Evolutionary conservation across 2,888 invertebrate genomes (phyloP).

Genomic region (Phoronis australis): DNA sequence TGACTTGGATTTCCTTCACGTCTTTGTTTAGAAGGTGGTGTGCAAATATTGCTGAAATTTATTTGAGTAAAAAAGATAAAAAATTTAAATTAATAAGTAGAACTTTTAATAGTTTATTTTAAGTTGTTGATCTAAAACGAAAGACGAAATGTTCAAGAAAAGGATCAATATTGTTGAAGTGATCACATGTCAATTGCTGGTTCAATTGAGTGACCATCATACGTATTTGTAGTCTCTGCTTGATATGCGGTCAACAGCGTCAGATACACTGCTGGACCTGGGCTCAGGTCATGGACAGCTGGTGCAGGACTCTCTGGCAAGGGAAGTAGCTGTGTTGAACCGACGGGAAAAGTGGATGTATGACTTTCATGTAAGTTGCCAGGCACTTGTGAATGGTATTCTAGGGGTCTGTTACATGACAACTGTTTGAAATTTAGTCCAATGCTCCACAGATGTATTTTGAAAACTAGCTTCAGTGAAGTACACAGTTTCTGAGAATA

Average conservation of each 20-base stretch:
- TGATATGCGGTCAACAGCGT: slow-evolving; percentile 27
- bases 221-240: slow-evolving; percentile 23
- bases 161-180: too few relatives aligned
- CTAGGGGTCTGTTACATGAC: too few relatives aligned
- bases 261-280: slow-evolving; percentile 23
- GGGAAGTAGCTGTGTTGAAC: slow-evolving; percentile 33
- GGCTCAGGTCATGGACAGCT: slow-evolving; percentile 24
- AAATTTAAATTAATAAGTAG: not conserved
- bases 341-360: slow-evolving; percentile 28
- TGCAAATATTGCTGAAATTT: not conserved
- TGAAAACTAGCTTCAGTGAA: too few relatives aligned
- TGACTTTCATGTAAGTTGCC: slow-evolving; percentile 31
- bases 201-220: too few relatives aligned
- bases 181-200: too few relatives aligned
- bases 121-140: too few relatives aligned
- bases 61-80: not conserved
- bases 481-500: too few relatives aligned
- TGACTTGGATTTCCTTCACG: not conserved
- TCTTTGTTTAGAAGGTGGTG: not conserved
- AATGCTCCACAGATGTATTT: too few relatives aligned
- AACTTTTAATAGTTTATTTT: too few relatives aligned
- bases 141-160: too few relatives aligned
- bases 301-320: slow-evolving; percentile 32
- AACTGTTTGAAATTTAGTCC: too few relatives aligned
- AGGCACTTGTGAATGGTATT: not conserved